Evolutionary conservation across 2,113 vertebrate species (phyloP), one percentile per base, ranked within the genome.

Genomic region (Narcine bancroftii): DNA sequence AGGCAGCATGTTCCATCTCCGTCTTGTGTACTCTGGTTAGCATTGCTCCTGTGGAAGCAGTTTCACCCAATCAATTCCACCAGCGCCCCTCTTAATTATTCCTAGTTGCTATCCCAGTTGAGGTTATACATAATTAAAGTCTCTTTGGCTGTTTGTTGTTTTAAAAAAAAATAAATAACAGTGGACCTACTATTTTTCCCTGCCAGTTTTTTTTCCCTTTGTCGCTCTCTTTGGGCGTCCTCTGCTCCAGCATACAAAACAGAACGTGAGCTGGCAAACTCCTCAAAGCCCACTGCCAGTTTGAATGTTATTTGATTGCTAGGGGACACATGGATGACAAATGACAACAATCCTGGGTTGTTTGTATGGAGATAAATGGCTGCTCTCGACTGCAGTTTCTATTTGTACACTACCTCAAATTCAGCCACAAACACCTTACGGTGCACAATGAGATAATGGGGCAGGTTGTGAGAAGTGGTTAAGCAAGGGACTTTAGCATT

Each of bases 211-310:
- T 81, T 85, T 56, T 85, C 50, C 33, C n/a, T n/a, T n/a, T 60
- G 53, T 21, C 53, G 10, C 81, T 21, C 81, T 87, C 15, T 19
- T 87, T 87, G 81, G 53, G 17, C 60, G 60, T n/a, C 53, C 53
- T 60, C n/a, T n/a, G 56, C 81, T 87, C 53, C 53, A 87, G 81
- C 81, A 87, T 87, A 87, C 81, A 60, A n/a, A 87, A 19, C 56
- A 87, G 77, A 81, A 85, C n/a, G 53, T 85, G 53, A 85, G 50
- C 81, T 85, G 81, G 81, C 81, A 85, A 60, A 21, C 50, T 60
- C 13, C 53, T 87, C 53, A 39, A 60, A 60, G 29, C 33, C 15
- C 81, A 36, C 53, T 60, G 77, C 77, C 81, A 87, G 81, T 87
- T 87, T n/a, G 60, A 36, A 36, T 87, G 13, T 87, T 83, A 53